A percentile compares a stretch with the other conserved stretches of the same genome.
Evolutionary conservation across 2,797 vertebrate species (phyloP).

Genomic region (Premnoplex brunnescens): DNA sequence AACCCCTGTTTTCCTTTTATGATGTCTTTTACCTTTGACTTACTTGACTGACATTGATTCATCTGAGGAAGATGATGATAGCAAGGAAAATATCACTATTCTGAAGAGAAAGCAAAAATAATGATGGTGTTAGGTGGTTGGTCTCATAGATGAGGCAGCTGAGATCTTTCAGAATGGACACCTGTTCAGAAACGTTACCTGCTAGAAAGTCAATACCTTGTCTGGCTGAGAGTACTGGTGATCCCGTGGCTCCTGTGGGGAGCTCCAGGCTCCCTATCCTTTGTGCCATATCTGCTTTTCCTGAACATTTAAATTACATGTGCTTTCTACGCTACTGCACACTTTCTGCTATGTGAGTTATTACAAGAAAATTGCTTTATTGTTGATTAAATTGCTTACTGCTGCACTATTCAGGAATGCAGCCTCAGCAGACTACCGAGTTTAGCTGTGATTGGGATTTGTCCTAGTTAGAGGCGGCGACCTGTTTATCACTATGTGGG

Average conservation of each 20-base stretch:
- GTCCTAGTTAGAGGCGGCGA: too few relatives aligned
- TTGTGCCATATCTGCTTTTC: not conserved
- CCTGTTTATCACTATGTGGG: too few relatives aligned
- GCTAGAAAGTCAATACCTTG: not conserved
- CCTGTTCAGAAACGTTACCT: not conserved
- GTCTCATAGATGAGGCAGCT: too few relatives aligned
- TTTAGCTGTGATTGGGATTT: not conserved
- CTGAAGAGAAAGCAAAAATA: too few relatives aligned
- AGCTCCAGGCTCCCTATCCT: not conserved
- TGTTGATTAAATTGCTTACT: not conserved
- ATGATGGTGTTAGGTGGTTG: too few relatives aligned
- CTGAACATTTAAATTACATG: not conserved
- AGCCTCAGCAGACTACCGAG: not conserved
- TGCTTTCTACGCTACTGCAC: not conserved
- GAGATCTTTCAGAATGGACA: not conserved
- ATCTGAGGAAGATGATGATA: too few relatives aligned
- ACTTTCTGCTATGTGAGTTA: not conserved
- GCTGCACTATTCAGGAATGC: not conserved
- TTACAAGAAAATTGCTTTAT: not conserved
- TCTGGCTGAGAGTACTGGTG: not conserved
- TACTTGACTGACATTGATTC: too few relatives aligned
- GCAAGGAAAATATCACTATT: too few relatives aligned
- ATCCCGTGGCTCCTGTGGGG: not conserved
- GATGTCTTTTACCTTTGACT: too few relatives aligned
- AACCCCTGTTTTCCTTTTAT: too few relatives aligned